Percentiles rank a stretch among this genome's conserved stretches.
phyloP scores from a whole-genome alignment of 2,888 invertebrate genomes.

The Phortica okadai region DNA sequence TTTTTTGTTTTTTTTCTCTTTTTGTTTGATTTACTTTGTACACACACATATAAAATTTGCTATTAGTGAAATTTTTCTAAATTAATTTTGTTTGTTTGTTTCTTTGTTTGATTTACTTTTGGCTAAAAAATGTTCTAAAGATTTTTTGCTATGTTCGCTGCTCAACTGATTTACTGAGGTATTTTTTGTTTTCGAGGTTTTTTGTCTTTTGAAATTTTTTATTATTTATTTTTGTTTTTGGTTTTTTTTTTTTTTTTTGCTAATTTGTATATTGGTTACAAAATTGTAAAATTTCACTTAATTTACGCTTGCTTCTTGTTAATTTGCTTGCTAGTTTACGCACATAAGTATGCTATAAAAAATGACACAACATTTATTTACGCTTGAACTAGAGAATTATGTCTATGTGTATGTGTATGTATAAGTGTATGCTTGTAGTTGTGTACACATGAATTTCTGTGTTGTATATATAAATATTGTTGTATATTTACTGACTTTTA shows the following conservation, averaged over 20 bases:
- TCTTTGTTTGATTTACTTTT: conserved; percentile 15
- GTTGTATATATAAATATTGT: conserved; percentile 37
- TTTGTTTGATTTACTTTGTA: background rate
- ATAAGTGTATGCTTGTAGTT: conserved; percentile 49
- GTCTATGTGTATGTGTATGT: conserved; percentile 37
- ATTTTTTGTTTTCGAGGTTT: conserved; percentile 7
- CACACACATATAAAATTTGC: conserved; percentile 4
- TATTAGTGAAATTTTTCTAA: conserved; percentile 16
- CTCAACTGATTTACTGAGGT: conserved; percentile 12
- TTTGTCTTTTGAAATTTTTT: background rate
- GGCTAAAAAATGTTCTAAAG: conserved; percentile 13
- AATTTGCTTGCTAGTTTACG: conserved; percentile 2
- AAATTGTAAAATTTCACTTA: conserved; percentile 12
- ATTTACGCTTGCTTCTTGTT: conserved; percentile 40
- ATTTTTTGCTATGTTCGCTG: background rate
- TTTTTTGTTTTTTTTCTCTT: background rate
- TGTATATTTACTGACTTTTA: conserved; percentile 33
- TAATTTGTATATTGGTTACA: background rate
- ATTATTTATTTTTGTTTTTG: background rate
- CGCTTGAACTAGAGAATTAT: conserved; percentile 50
- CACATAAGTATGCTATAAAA: conserved; percentile 60
- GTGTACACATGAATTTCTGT: conserved; percentile 31
- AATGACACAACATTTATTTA: conserved; percentile 66
- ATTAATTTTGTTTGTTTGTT: background rate
- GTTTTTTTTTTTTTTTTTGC: conserved; percentile 16